Evolutionary conservation across 1,140 invertebrate species (phyloP), one percentile per base, ranked within the genome.

Genomic region (Heliconius melpomene): DNA sequence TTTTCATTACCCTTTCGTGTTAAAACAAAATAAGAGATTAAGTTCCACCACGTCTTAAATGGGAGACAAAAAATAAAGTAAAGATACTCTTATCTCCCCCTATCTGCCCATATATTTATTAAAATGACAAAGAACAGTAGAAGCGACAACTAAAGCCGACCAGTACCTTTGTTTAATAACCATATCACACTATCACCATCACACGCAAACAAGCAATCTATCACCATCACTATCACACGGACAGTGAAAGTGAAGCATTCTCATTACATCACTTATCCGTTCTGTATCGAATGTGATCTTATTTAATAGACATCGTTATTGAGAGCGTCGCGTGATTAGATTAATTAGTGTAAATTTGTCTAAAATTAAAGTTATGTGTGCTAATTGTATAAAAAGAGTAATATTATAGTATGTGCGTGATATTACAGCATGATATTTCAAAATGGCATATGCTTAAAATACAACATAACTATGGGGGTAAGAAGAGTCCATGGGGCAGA

Each of bases 221-320:
- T 77, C 60, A 77, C 8, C 26, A 77, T 70, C 57, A 77, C 8
- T 38, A 77, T 70, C 57, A 70, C 36, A 8, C 16, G 20, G 23
- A 7, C 57, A 29, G 75, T 77, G 75, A 77, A 77, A 77, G 75
- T 77, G 23, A 60, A 57, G 20, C 66, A 38, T 66, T 46, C 26
- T 50, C 29, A 60, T 77, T 77, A 77, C 66, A 40, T 70, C 60
- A 77, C 74, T 66, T 16, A 40, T 75, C 60, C 40, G 54, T 70
- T 76, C 38, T 18, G 70, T 71, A 77, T 77, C 38, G 66, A 66
- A 29, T 26, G 3, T 66, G 9, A 66, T 66, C 60, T 66, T 66
- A 26, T 26, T 60, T 60, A 60, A 60, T 60, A 23, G 9, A 66
- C 11, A 11, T 66, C 9, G 3, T 66, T 66, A 66, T 66, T 23